Percentiles rank a stretch among this genome's conserved stretches.
These are phyloP conservation scores for Himalopsyche japonica DNA, from an alignment of 2,888 invertebrate genomes.

Conservation along the genomic window DNA sequence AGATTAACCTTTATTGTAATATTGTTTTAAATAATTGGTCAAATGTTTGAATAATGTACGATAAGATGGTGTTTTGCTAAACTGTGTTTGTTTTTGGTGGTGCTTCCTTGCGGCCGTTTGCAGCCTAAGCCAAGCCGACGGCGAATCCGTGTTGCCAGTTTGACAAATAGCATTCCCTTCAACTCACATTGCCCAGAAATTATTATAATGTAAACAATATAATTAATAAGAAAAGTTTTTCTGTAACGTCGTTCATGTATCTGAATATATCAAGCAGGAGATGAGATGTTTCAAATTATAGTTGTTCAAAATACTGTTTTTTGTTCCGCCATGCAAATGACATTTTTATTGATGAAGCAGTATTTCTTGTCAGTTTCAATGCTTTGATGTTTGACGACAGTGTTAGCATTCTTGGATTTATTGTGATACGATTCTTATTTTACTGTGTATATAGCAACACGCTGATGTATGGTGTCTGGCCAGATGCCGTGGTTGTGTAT, in stretches of 20 bases:
- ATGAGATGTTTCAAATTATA: neutral
- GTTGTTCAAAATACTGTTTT: neutral
- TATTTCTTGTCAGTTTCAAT: neutral
- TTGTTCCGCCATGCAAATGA: neutral
- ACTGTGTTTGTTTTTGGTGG: constrained; percentile 30
- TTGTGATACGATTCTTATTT: neutral
- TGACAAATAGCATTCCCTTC: constrained; percentile 36
- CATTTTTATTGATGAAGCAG: neutral
- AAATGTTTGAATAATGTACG: too few relatives aligned
- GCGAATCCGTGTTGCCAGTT: constrained; percentile 27
- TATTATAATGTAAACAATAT: constrained; percentile 31
- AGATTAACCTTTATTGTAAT: too few relatives aligned
- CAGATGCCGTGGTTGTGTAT: neutral
- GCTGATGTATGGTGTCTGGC: too few relatives aligned
- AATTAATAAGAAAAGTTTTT: constrained; percentile 18
- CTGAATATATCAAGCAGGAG: neutral
- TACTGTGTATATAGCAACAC: too few relatives aligned
- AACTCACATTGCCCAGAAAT: constrained; percentile 29
- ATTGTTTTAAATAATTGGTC: too few relatives aligned
- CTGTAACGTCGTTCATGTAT: neutral
- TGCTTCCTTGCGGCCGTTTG: constrained; percentile 21
- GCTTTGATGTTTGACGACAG: neutral
- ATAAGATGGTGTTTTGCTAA: neutral
- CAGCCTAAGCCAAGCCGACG: constrained; percentile 34
- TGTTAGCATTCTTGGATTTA: neutral